Base-by-base conservation (phyloP, 2,888 invertebrate species). In the Eulithis prunata region DNA sequence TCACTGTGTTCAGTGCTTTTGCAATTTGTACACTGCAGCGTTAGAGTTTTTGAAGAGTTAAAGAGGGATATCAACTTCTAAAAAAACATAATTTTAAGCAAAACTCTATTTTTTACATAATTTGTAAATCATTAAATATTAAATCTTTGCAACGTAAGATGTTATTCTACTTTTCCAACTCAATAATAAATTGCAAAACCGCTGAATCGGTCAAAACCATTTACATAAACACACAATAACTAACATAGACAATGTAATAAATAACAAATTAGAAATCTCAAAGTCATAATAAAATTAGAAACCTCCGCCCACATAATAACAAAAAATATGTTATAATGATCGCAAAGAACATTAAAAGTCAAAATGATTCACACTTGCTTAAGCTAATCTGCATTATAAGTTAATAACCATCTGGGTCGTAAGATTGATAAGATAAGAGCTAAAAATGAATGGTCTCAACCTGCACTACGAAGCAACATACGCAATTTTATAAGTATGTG, bases 1-100 rank as follows among this genome's bases (percentile, higher is more conserved):
- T 66, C 64, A 68, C n/a, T n/a, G 57, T 64, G 76, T 77, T 82
- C 81, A 81, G 80, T 81, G 78, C 76, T 72, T 60, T 74, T 75
- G 77, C 77, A 79, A 81, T 81, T 82, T 78, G 83, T 80, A 75
- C 41, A 59, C 57, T 62, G 49, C 73, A 75, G 68, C 64, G 68
- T 68, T 72, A 68, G 65, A 71, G 69, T 79, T 74, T 67, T 70
- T 66, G 52, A 38, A 57, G 12, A 12, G 7, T 32, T 52, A n/a
- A 32, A 32, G 2, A 32, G 32, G 6, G 32, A 6, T 3, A 32
- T 32, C 4, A 32, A 32, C 32, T 32, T 32, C 6, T 32, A 5
- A 32, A 32, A 5, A 32, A 32, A 6, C 32, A 6, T 32, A 32
- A 32, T 21, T 21, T 21, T n/a, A n/a, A n/a, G n/a, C n/a, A n/a